These are phyloP conservation scores for Pegoplata infirma DNA, from an alignment of 2,888 invertebrate genomes.

Conservation along the genomic window DNA sequence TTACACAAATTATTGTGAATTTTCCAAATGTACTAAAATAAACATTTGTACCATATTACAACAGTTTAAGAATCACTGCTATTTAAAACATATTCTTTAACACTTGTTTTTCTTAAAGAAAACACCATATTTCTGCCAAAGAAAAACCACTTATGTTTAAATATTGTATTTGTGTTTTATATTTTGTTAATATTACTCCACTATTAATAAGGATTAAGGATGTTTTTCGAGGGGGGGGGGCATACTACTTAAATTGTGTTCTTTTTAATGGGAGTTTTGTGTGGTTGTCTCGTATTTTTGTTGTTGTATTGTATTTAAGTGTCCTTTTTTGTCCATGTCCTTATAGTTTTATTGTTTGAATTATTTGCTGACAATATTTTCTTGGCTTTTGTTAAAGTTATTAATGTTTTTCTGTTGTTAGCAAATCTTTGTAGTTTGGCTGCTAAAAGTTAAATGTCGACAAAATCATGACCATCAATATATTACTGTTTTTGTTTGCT, in stretches of 20 bases:
- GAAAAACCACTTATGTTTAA: background rate
- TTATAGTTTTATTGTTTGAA: background rate
- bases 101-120: background rate
- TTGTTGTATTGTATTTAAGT: background rate
- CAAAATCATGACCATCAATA: slow-evolving; percentile 8
- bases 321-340: background rate
- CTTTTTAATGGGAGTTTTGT: background rate
- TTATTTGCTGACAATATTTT: slow-evolving; percentile 27
- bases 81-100: no score
- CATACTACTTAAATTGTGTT: background rate
- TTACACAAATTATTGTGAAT: no score
- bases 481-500: background rate
- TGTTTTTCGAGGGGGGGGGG: no score
- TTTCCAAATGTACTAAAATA: no score
- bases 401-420: slow-evolving; percentile 16
- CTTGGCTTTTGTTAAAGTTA: slow-evolving; percentile 11
- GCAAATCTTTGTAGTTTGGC: background rate
- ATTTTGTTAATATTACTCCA: background rate
- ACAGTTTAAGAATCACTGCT: no score
- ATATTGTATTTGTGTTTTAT: background rate
- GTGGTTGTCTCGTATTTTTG: background rate
- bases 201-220: background rate
- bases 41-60: no score
- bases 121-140: background rate
- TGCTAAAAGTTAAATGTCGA: slow-evolving; percentile 16